phyloP scores from a whole-genome alignment of 2,113 vertebrate genomes.

The Bucco capensis region DNA sequence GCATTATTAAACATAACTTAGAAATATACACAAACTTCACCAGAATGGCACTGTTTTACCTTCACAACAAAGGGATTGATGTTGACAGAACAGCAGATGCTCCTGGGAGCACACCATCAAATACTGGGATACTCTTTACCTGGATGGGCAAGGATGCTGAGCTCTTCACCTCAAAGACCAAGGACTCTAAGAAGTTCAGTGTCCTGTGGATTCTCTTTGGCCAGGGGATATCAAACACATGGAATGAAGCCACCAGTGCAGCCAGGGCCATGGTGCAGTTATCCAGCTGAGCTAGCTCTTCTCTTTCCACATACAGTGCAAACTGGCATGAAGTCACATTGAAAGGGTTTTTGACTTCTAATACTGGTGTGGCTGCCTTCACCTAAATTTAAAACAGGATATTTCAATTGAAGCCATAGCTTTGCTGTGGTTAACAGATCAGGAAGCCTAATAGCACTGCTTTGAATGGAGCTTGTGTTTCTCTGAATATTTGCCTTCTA shows the following conservation, averaged over 20 bases:
- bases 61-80: neutral
- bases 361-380: slow-evolving; percentile 42
- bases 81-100: neutral
- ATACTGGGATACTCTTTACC: neutral
- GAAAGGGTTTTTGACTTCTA: slow-evolving; percentile 72
- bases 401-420: neutral
- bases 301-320: slow-evolving; percentile 59
- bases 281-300: slow-evolving; percentile 47
- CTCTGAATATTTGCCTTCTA: neutral
- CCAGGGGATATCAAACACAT: slow-evolving; percentile 38
- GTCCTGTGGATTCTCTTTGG: slow-evolving; percentile 61
- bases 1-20: neutral
- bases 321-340: slow-evolving; percentile 11
- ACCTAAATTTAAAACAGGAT: slow-evolving; percentile 18
- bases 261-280: slow-evolving; percentile 65
- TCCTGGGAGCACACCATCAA: neutral
- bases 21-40: neutral
- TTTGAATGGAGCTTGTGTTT: neutral
- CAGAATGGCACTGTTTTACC: neutral
- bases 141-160: neutral
- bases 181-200: slow-evolving; percentile 62
- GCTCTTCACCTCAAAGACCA: slow-evolving; percentile 57
- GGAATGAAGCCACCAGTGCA: slow-evolving; percentile 52
- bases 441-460: neutral
- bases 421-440: neutral